Percentiles rank a stretch among this genome's conserved stretches.
Conservation (phyloP, 2,888 invertebrate species). For the Calliscelio sp. region DNA sequence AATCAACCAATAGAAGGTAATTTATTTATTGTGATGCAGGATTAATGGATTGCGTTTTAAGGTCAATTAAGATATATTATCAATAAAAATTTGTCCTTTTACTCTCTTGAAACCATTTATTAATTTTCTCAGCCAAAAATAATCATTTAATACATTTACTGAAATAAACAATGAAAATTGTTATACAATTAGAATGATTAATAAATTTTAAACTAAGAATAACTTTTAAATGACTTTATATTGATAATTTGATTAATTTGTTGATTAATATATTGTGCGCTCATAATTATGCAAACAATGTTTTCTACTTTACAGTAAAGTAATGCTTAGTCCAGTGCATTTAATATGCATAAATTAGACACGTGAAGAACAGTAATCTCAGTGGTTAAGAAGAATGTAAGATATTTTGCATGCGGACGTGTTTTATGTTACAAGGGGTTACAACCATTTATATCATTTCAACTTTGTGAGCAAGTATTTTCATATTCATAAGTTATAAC, state of each 20-base stretch:
- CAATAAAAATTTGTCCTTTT: too few relatives aligned
- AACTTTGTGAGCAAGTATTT: constrained; percentile 1
- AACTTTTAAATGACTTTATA: constrained; percentile 23
- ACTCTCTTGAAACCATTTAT: too few relatives aligned
- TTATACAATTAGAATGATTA: background rate
- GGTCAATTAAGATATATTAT: too few relatives aligned
- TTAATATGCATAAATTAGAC: constrained; percentile 41
- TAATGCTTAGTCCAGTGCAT: background rate
- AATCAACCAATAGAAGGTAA: too few relatives aligned
- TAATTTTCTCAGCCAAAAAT: too few relatives aligned
- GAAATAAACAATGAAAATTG: too few relatives aligned
- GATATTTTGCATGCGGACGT: constrained; percentile 22
- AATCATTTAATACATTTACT: too few relatives aligned
- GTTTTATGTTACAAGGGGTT: constrained; percentile 8
- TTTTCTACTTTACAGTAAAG: constrained; percentile 43
- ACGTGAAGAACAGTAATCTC: constrained; percentile 29
- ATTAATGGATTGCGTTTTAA: background rate
- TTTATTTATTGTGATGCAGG: too few relatives aligned
- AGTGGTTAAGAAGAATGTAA: constrained; percentile 29
- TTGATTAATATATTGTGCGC: constrained; percentile 39
- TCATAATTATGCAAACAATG: constrained; percentile 48
- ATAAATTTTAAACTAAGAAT: constrained; percentile 12
- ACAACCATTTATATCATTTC: constrained; percentile 29
- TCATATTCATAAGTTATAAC: constrained; percentile 6
- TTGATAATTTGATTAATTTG: constrained; percentile 35